These are phyloP conservation scores for Uropetala carovei DNA, from an alignment of 2,888 invertebrate genomes.

Conservation along the genomic window DNA sequence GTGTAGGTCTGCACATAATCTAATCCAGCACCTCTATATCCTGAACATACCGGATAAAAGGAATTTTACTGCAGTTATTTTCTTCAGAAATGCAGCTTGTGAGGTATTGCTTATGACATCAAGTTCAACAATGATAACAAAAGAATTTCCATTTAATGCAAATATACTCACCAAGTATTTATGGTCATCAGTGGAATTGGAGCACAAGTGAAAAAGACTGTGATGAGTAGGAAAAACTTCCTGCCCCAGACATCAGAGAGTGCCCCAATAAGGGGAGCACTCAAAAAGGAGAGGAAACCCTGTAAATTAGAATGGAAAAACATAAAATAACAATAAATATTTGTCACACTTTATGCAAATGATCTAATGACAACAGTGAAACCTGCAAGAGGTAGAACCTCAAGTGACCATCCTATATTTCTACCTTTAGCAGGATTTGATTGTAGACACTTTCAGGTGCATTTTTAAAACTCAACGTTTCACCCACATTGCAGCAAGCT, in stretches of 20 bases:
- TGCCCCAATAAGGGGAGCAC: constrained; percentile 97
- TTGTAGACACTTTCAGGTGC: too few relatives aligned
- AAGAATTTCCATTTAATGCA: not conserved
- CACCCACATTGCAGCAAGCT: too few relatives aligned
- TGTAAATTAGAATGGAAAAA: constrained; percentile 72
- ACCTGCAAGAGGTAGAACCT: not conserved
- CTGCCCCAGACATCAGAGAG: constrained; percentile 99
- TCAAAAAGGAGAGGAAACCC: constrained; percentile 97
- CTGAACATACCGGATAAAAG: too few relatives aligned
- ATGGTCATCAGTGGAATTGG: constrained; percentile 99
- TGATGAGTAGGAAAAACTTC: constrained; percentile 97
- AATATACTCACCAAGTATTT: constrained; percentile 88
- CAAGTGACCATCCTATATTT: not conserved
- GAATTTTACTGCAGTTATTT: too few relatives aligned
- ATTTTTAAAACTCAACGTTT: too few relatives aligned
- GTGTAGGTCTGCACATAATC: too few relatives aligned
- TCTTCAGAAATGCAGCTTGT: too few relatives aligned
- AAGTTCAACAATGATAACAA: not conserved
- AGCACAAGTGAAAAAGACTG: constrained; percentile 98
- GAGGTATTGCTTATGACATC: not conserved
- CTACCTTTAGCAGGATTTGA: too few relatives aligned
- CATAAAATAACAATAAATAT: not conserved
- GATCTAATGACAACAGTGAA: not conserved
- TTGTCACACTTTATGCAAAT: not conserved
- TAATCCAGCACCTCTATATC: too few relatives aligned